Conservation (phyloP, 2,113 vertebrate genomes). For the Empidonax traillii region DNA sequence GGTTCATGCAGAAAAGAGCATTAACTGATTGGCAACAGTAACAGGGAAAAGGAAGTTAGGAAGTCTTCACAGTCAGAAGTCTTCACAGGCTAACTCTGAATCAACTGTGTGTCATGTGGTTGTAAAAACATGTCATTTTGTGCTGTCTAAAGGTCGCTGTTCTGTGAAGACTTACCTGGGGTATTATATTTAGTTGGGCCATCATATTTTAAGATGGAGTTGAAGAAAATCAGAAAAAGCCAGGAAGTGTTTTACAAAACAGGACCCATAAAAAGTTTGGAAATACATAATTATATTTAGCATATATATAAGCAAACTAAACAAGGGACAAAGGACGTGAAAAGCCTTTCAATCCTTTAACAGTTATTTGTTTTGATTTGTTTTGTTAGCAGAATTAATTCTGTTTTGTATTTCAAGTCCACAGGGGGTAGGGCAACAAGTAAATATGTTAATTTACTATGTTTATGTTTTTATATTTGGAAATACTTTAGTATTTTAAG, state of each 20-base stretch:
- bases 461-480: background rate
- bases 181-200: background rate
- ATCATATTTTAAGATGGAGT: background rate
- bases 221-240: background rate
- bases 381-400: background rate
- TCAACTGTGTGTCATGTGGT: background rate
- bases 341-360: background rate
- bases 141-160: background rate
- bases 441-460: background rate
- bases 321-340: background rate
- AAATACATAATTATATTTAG: background rate
- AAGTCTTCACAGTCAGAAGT: background rate
- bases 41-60: background rate
- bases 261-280: background rate
- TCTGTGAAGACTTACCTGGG: background rate
- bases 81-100: background rate
- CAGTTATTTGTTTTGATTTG: background rate
- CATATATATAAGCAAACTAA: background rate
- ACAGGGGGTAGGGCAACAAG: background rate
- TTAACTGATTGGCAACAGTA: background rate
- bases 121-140: background rate
- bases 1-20: background rate
- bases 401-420: background rate
- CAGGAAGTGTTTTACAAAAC: background rate
- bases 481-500: background rate